A percentile compares a stretch with the other conserved stretches of the same genome.
phyloP scores from a whole-genome alignment of 2,888 invertebrate species.

The Lacanobia oleracea region DNA sequence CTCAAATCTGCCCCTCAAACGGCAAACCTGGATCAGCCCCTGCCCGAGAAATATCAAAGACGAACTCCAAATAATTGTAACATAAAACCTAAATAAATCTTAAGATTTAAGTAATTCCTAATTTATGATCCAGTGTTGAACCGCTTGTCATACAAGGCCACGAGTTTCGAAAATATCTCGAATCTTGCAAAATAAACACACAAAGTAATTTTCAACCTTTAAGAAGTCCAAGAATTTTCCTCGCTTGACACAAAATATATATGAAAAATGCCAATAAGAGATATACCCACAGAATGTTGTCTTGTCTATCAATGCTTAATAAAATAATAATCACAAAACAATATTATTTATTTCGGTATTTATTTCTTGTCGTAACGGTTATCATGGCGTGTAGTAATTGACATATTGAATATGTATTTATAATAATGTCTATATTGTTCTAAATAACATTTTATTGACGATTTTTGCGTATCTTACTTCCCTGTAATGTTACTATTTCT shows the following conservation, averaged over 20 bases:
- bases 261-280: not conserved
- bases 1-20: too few species aligned
- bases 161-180: not conserved
- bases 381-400: not conserved
- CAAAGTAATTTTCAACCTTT: conserved; percentile 2
- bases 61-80: too few species aligned
- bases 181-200: not conserved
- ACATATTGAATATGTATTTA: not conserved
- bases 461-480: not conserved
- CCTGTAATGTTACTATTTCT: not conserved
- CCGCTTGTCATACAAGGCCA: not conserved
- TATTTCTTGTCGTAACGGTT: conserved; percentile 13
- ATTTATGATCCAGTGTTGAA: not conserved
- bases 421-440: not conserved
- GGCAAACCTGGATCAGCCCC: too few species aligned
- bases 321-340: conserved; percentile 7
- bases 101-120: not conserved
- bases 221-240: not conserved
- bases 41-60: too few species aligned
- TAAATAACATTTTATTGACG: not conserved
- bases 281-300: not conserved
- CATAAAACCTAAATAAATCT: too few species aligned
- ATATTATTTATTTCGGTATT: conserved; percentile 13
- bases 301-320: not conserved
- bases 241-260: not conserved